phyloP scores from a whole-genome alignment of 1,140 invertebrate species.

The Aporrectodea caliginosa region DNA sequence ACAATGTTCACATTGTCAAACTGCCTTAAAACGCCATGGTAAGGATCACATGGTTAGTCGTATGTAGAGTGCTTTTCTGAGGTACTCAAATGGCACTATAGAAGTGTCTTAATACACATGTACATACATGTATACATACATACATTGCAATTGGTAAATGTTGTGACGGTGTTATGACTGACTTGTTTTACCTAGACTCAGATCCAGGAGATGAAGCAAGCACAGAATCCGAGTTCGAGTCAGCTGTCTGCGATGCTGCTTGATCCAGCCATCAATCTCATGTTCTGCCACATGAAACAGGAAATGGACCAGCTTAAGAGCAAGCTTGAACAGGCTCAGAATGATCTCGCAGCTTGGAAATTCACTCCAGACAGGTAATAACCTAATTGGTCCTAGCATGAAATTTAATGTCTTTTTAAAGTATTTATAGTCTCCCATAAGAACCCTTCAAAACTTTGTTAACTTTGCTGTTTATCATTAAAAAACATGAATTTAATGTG shows the following conservation, averaged over 20 bases:
- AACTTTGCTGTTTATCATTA: no score
- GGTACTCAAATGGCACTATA: not conserved
- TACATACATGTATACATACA: no score
- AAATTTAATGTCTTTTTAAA: no score
- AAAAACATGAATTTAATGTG: no score
- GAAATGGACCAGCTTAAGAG: constrained; percentile 84
- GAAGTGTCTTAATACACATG: not conserved
- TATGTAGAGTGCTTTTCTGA: constrained; percentile 39
- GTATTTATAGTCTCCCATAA: no score
- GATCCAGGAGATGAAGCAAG: constrained; percentile 70
- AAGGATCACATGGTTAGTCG: not conserved
- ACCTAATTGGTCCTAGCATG: no score
- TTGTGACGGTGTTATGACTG: no score
- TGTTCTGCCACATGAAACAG: constrained; percentile 85
- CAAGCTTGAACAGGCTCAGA: constrained; percentile 92
- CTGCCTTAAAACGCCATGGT: not conserved
- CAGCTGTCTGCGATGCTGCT: constrained; percentile 76
- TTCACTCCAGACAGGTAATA: constrained; percentile 93
- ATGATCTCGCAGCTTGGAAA: constrained; percentile 96
- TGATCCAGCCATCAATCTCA: constrained; percentile 91
- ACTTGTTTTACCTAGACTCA: no score
- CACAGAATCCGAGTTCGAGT: constrained; percentile 70
- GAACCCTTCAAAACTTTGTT: no score
- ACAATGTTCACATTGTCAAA: not conserved
- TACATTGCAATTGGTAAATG: no score